Evolutionary conservation across 1,140 invertebrate genomes (phyloP).

Genomic region (Lepidurus packardi): DNA sequence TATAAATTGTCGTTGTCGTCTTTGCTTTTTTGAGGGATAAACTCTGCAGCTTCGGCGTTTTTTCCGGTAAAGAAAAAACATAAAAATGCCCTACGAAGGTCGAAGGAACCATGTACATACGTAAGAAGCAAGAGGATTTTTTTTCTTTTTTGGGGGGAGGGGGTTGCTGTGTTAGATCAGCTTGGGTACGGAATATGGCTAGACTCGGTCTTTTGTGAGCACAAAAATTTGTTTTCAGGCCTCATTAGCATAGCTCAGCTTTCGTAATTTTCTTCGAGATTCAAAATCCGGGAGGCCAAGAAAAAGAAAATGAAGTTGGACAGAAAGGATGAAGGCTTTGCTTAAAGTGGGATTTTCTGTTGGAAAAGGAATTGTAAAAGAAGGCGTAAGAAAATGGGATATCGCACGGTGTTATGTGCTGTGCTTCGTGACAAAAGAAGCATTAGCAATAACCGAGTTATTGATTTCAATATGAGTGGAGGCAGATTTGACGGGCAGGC

Average conservation of each 20-base stretch:
- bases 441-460: constrained; percentile 6
- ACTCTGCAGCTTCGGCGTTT: constrained; percentile 23
- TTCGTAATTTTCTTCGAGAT: neutral
- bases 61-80: neutral
- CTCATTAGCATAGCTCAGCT: constrained; percentile 5
- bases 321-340: neutral
- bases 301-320: neutral
- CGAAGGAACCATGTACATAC: neutral
- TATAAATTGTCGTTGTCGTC: no score
- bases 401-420: neutral
- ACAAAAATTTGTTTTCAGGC: neutral
- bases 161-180: neutral
- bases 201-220: constrained; percentile 6
- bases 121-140: neutral
- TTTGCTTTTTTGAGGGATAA: neutral
- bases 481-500: neutral
- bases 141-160: neutral
- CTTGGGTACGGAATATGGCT: neutral
- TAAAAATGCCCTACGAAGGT: neutral
- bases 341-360: neutral
- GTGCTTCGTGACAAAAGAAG: constrained; percentile 15
- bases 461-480: constrained; percentile 19
- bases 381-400: neutral
- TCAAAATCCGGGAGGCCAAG: neutral
- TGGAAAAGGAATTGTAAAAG: neutral